Evolutionary conservation across 2,888 invertebrate species (phyloP).

Genomic region (Eupsilia transversa): DNA sequence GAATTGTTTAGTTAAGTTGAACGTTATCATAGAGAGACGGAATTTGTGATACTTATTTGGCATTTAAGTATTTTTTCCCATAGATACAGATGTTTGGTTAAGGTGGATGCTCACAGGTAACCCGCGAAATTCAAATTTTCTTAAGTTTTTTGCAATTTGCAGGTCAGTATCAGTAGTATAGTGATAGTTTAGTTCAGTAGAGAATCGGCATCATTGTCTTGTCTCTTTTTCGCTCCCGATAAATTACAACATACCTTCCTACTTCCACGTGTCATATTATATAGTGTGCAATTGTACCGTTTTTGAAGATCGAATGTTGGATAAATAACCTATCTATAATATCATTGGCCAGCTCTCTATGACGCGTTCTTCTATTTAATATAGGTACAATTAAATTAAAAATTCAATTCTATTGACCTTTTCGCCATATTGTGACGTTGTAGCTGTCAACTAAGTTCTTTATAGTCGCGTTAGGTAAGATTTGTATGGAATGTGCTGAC

Average conservation of each 20-base stretch:
- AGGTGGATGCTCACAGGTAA: too few species aligned
- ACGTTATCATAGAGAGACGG: not conserved
- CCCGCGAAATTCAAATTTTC: too few species aligned
- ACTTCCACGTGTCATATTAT: not conserved
- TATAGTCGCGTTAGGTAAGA: slow-evolving; percentile 44
- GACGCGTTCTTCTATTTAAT: not conserved
- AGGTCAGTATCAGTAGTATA: too few species aligned
- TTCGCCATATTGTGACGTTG: slow-evolving; percentile 37
- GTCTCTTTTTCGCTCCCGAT: not conserved
- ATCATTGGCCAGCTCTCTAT: not conserved
- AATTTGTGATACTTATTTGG: not conserved
- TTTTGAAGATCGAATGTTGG: not conserved
- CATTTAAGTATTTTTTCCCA: not conserved
- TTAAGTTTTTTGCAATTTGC: too few species aligned
- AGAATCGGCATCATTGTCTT: too few species aligned
- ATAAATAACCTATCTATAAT: not conserved
- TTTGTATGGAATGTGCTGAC: slow-evolving; percentile 50
- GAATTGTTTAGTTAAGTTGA: slow-evolving; percentile 3
- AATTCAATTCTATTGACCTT: slow-evolving; percentile 44
- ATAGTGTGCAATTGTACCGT: not conserved
- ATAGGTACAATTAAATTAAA: slow-evolving; percentile 14
- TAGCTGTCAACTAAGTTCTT: slow-evolving; percentile 47
- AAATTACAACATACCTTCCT: not conserved
- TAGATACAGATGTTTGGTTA: too few species aligned
- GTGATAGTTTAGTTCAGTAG: too few species aligned